These are phyloP conservation scores for Ypsolopha scabrella DNA, from an alignment of 2,888 invertebrate species.

Conservation along the genomic window DNA sequence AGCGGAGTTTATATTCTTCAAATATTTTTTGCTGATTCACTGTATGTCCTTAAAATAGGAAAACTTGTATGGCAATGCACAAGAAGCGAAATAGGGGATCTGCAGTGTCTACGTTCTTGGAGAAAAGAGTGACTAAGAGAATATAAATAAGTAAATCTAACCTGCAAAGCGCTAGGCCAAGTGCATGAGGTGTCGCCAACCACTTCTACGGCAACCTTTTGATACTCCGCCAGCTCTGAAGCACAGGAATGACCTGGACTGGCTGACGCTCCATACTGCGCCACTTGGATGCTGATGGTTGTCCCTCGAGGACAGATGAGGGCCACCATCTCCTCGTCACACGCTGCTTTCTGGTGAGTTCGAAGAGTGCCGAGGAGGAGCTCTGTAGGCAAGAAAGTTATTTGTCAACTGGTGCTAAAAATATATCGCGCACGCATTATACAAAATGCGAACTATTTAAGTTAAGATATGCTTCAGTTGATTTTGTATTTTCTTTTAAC, in stretches of 20 bases:
- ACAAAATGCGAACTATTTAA: no score
- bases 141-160: constrained; percentile 38
- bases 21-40: no score
- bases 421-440: no score
- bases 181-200: constrained; percentile 78
- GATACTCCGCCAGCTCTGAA: constrained; percentile 60
- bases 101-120: no score
- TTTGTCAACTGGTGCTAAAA: no score
- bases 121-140: neutral
- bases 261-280: constrained; percentile 85
- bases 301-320: constrained; percentile 93
- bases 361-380: constrained; percentile 90
- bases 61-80: no score
- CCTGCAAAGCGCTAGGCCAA: constrained; percentile 85
- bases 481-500: no score
- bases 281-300: constrained; percentile 89
- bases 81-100: no score
- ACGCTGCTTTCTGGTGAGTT: constrained; percentile 92
- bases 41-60: no score
- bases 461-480: no score
- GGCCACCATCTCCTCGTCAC: constrained; percentile 90
- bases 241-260: constrained; percentile 56
- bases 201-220: constrained; percentile 60
- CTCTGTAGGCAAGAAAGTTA: constrained; percentile 68
- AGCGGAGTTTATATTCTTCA: no score